Evolutionary conservation across 2,113 vertebrate genomes (phyloP).

Genomic region (Epinephelus cyanopodus): DNA sequence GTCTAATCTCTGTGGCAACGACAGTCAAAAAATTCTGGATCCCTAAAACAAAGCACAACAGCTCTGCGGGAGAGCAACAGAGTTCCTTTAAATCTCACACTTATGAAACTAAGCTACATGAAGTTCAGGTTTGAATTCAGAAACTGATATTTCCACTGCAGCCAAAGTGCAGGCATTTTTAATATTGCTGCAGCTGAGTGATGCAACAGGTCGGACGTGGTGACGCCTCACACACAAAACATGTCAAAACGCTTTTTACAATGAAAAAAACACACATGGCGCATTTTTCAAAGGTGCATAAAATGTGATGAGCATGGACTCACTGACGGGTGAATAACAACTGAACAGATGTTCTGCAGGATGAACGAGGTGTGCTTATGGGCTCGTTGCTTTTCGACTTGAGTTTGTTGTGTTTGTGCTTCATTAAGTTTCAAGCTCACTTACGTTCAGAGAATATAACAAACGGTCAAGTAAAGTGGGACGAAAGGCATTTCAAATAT

Average conservation of each 20-base stretch:
- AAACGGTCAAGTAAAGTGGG: constrained; percentile 24
- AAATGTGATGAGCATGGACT: background rate
- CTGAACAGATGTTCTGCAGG: background rate
- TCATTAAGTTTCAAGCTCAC: constrained; percentile 23
- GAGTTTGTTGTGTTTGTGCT: constrained; percentile 38
- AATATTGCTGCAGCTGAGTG: constrained; percentile 39
- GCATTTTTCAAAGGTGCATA: background rate
- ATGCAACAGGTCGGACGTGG: background rate
- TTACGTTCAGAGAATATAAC: constrained; percentile 11
- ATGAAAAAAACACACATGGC: background rate
- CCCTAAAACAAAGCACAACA: background rate
- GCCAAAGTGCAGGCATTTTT: constrained; percentile 9
- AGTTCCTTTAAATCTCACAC: background rate
- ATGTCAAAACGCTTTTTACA: constrained; percentile 29
- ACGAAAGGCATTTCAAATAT: constrained; percentile 28
- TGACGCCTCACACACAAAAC: background rate
- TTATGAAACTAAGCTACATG: background rate
- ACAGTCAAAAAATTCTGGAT: background rate
- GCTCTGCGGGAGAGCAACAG: background rate
- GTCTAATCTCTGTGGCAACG: background rate
- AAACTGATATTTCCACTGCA: background rate
- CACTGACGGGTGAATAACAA: background rate
- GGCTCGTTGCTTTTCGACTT: background rate
- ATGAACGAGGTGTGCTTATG: background rate
- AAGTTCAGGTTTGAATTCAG: background rate